A percentile compares a stretch with the other conserved stretches of the same genome.
Conservation (phyloP, 2,113 vertebrate genomes). For the Daubentonia madagascariensis region DNA sequence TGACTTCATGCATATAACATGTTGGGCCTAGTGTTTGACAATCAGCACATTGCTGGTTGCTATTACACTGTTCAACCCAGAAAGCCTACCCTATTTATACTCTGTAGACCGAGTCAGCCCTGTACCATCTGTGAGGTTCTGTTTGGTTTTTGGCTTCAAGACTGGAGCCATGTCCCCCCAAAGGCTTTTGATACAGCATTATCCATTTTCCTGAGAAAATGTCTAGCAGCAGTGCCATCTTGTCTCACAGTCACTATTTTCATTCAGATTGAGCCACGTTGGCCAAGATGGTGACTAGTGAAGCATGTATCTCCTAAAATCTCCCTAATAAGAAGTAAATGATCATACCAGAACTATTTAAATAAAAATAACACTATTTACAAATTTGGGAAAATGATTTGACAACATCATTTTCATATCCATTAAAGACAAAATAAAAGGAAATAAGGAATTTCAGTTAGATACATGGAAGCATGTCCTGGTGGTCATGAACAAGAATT, state of each 20-base stretch:
- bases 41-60: background rate
- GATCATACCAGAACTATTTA: background rate
- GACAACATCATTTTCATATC: background rate
- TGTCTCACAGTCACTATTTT: background rate
- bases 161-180: background rate
- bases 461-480: background rate
- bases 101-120: background rate
- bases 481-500: background rate
- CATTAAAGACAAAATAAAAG: background rate
- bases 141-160: background rate
- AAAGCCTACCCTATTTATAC: background rate
- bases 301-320: background rate
- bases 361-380: background rate
- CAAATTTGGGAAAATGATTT: background rate
- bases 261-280: background rate
- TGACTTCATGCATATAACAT: background rate
- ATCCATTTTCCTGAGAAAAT: background rate
- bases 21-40: background rate
- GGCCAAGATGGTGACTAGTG: background rate
- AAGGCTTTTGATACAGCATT: background rate
- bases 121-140: background rate
- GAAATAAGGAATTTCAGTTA: conserved; percentile 18
- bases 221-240: background rate
- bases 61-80: background rate
- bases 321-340: background rate